Base-by-base conservation (phyloP, 2,888 invertebrate genomes). In the Catocala sponsa region DNA sequence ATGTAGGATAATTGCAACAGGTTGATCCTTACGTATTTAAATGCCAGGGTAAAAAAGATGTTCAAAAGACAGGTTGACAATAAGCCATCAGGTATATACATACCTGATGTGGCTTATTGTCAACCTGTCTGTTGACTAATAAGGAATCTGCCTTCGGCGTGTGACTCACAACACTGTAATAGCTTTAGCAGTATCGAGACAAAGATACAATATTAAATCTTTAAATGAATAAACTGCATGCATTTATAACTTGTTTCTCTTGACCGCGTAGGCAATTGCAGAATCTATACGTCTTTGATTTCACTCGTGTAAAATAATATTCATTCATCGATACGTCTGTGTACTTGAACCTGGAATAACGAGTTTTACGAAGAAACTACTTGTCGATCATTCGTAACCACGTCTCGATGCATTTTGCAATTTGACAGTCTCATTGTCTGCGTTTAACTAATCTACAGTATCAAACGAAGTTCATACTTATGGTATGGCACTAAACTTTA, bases 391-490 rank as follows among this genome's bases (percentile, higher is more conserved):
- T 75, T 78, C 68, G 68, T 75, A 76, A 73, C 77, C 78, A 81
- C 52, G 70, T 66, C 50, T 54, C 68, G 67, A 74, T 79, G 79
- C 79, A 85, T 80, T 70, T 84, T 83, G 87, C 83, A 84, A 82
- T 82, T 81, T 74, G 79, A 87, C 75, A 77, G 72, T 78, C 81
- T 77, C 81, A 85, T 86, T 85, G 86, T 87, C 72, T 82, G 72
- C 63, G 59, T 64, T 70, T 47, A 38, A 38, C 35, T 38, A 25
- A 62, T 51, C 59, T 49, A 55, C 55, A 35, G 35, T 32, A 11
- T 59, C 50, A 49, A 55, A 56, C 38, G 25, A 71, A 68, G 59
- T 60, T 65, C 63, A 67, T 62, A 63, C 66, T 51, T 74, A 71
- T 73, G 25, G 55, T 59, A 50, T 49, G 57, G 25, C 44, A 54